Evolutionary conservation across 2,113 vertebrate genomes (phyloP).

Genomic region (Corythornis madagascariensis): DNA sequence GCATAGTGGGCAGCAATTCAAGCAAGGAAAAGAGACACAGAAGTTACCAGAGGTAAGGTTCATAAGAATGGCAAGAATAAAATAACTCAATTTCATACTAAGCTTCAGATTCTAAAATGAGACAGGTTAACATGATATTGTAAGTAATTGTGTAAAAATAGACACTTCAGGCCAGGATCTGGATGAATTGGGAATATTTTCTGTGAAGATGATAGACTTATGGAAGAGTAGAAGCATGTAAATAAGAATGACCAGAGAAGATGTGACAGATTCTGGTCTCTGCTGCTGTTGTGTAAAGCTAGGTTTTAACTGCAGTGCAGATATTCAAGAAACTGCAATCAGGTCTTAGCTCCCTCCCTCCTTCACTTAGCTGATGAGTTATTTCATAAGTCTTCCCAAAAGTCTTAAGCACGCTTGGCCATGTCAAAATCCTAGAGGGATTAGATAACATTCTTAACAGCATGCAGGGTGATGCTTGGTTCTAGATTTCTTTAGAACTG

Average conservation of each 20-base stretch:
- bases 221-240: background rate
- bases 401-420: background rate
- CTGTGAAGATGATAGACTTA: background rate
- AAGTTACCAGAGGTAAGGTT: conserved; percentile 78
- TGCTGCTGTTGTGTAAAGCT: background rate
- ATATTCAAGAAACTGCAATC: background rate
- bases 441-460: background rate
- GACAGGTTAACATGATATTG: background rate
- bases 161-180: background rate
- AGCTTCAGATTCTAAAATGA: background rate
- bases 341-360: background rate
- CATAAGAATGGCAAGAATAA: background rate
- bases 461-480: background rate
- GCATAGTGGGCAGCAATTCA: conserved; percentile 56
- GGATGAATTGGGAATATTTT: background rate
- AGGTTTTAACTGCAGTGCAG: background rate
- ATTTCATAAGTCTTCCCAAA: background rate
- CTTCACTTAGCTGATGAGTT: background rate
- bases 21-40: conserved; percentile 64
- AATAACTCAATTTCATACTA: background rate
- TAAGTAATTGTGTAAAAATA: background rate
- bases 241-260: background rate
- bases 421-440: background rate
- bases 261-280: background rate
- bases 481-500: background rate